Evolutionary conservation across 2,113 vertebrate genomes (phyloP).

Genomic region (Otolemur garnettii): DNA sequence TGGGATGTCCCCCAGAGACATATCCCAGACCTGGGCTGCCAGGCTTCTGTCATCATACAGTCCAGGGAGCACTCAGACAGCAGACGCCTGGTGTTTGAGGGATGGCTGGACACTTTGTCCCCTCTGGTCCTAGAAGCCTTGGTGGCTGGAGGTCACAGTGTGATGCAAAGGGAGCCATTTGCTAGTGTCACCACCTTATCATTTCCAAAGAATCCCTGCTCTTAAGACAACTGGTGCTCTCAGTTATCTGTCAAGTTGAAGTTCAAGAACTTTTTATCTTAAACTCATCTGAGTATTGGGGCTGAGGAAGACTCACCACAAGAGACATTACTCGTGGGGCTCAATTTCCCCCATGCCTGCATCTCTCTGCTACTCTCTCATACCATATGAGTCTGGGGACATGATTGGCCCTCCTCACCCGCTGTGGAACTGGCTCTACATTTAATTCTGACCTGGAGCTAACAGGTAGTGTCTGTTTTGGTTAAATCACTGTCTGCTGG

Average conservation of each 20-base stretch:
- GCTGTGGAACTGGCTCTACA: background rate
- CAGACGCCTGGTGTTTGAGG: constrained; percentile 59
- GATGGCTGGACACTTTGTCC: constrained; percentile 59
- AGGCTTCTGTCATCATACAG: constrained; percentile 47
- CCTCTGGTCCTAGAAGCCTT: constrained; percentile 59
- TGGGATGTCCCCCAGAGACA: background rate
- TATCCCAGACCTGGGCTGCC: background rate
- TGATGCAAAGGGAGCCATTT: constrained; percentile 71
- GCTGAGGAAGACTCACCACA: constrained; percentile 17
- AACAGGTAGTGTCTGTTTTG: background rate
- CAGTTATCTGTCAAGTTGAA: constrained; percentile 76
- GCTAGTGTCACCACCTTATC: constrained; percentile 69
- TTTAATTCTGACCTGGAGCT: background rate
- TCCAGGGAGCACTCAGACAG: constrained; percentile 12
- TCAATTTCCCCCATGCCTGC: background rate
- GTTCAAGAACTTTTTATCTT: constrained; percentile 65
- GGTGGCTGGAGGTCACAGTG: constrained; percentile 70
- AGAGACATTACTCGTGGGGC: background rate
- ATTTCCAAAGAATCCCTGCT: constrained; percentile 78
- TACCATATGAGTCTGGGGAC: background rate
- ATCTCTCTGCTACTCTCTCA: background rate
- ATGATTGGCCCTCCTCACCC: background rate
- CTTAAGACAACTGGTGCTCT: constrained; percentile 68
- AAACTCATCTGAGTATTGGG: constrained; percentile 31
- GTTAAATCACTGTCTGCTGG: background rate